Base-by-base conservation (phyloP, 2,113 vertebrate species). In the Monopterus albus region DNA sequence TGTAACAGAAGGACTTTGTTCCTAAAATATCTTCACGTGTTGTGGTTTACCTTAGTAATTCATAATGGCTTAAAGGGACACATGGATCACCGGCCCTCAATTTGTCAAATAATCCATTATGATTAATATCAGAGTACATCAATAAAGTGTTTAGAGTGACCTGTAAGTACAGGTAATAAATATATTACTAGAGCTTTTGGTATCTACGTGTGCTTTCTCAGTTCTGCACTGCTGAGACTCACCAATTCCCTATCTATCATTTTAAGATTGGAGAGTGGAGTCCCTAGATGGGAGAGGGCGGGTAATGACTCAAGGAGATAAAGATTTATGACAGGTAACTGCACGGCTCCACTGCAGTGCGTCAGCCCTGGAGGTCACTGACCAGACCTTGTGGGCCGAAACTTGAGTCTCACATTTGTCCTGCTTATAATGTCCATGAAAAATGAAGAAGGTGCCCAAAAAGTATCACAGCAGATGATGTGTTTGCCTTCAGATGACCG, bases 1-100 rank as follows among this genome's bases (percentile, higher is more conserved):
- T n/a, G n/a, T n/a, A n/a, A 56, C 42, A 47, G 15, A 31, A 59
- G 66, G 65, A 61, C 75, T 88, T 75, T 77, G 76, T 83, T 77
- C 79, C 79, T 50, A 26, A 79, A 57, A 64, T 33, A n/a, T n/a
- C n/a, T n/a, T n/a, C n/a, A n/a, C n/a, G n/a, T n/a, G n/a, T 89
- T 88, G 88, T 88, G 72, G 75, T 85, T 77, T 42, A 26, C 65
- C 64, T 91, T 26, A 90, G 89, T 91, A 78, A 91, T 89, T 91
- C 23, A 91, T 29, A 47, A 29, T 73, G 65, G 56, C 79, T 81
- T 76, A 21, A 46, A 72, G 71, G 51, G 71, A 57, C 33, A 57
- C 33, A n/a, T 85, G 70, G 70, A 49, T 79, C 38, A 74, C 45
- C 33, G 26, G 43, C 17, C 51, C 23, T 46, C 8, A 46, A 15